Evolutionary conservation across 1,140 invertebrate species (phyloP), one percentile per base, ranked within the genome.

Genomic region (Mamestra configurata): DNA sequence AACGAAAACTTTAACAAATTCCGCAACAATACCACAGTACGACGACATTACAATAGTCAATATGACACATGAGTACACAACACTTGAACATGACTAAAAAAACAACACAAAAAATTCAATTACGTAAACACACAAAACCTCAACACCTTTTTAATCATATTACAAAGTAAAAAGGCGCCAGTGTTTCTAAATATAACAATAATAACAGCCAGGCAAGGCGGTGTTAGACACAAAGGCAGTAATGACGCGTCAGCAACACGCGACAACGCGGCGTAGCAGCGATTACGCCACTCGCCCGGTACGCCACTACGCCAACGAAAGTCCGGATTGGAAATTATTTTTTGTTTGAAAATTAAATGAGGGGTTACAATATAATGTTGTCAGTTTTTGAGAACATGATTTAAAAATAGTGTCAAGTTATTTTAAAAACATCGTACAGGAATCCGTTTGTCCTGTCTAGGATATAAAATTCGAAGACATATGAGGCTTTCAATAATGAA

Each of bases 201-300:
- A 37, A 24, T 31, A 61, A 35, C 15, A 61, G 15, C 15, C 15
- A 15, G 13, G 31, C 59, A 37, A 64, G 59, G 31, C 59, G 35
- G n/a, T 18, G 35, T 37, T 20, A 35, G 8, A 37, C 59, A 64
- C 59, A 72, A 72, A 53, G 68, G 46, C 27, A 18, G 68, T 40
- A 43, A 71, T 71, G 64, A 79, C 64, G 49, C 77, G 71, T 75
- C 71, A 75, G 35, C 24, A 37, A 18, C 71, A 75, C 71, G 51
- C 71, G 22, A 24, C 11, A 10, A 46, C 68, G 66, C 27, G 49
- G n/a, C 24, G 27, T 46, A 15, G 68, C 31, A 15, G 11, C 57
- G 24, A 57, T 4, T 27, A 57, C 24, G 24, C 22, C 55, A 27
- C 55, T 27, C 55, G 11, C 55, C 22, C 27, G 27, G 27, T 31